Evolutionary conservation across 2,113 vertebrate genomes (phyloP).

Genomic region (Ammospiza nelsoni): DNA sequence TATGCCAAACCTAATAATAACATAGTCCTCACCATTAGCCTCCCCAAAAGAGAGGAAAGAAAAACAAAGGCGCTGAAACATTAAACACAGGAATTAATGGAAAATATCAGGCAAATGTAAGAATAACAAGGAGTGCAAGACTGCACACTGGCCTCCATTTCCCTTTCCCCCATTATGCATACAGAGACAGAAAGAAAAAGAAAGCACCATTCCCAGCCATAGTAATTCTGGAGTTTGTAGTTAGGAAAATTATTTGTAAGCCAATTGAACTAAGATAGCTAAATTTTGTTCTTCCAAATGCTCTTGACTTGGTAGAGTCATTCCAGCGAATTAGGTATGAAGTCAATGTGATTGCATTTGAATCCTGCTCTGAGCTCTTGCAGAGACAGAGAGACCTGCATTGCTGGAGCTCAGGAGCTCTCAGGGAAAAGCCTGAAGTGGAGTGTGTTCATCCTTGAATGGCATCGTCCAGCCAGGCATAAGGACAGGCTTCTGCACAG

Average conservation of each 20-base stretch:
- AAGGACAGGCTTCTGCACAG: neutral
- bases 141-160: neutral
- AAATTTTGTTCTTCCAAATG: neutral
- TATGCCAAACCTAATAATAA: conserved; percentile 60
- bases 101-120: conserved; percentile 49
- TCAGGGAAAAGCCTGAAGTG: neutral
- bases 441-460: neutral
- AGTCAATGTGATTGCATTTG: neutral
- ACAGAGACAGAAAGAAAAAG: conserved; percentile 8
- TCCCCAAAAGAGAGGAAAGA: conserved; percentile 47
- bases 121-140: conserved; percentile 35
- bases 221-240: neutral
- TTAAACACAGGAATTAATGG: conserved; percentile 53
- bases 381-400: neutral
- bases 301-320: neutral
- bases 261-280: neutral
- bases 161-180: neutral
- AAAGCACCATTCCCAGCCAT: neutral
- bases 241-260: neutral
- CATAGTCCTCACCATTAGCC: neutral
- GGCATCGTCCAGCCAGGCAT: neutral
- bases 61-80: conserved; percentile 51
- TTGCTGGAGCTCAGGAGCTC: neutral
- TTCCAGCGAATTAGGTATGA: neutral
- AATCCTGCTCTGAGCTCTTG: neutral